These are phyloP conservation scores for Hydractinia echinata DNA, from an alignment of 30 jellyfish, hydroid and myxozoan species.

Conservation along the genomic window DNA sequence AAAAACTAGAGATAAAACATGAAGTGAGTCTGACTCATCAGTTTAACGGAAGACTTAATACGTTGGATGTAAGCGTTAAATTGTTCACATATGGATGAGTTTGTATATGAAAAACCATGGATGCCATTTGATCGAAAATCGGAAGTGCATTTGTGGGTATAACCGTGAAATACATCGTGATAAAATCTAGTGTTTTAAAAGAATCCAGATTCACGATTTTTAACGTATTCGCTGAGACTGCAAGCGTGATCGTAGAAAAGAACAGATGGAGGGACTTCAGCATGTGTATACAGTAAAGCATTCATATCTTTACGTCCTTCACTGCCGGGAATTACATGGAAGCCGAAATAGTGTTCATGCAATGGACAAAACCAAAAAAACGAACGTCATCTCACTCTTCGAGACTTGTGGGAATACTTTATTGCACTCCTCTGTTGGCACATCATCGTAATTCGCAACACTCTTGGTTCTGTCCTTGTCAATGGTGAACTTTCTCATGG, in stretches of 20 bases:
- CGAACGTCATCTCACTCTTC: background rate
- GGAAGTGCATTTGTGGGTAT: slow-evolving; percentile 8
- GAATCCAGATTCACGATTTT: slow-evolving; percentile 12
- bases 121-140: background rate
- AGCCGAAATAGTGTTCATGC: background rate
- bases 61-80: background rate
- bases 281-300: slow-evolving; percentile 9
- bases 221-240: background rate
- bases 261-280: background rate
- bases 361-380: background rate
- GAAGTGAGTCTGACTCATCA: slow-evolving; percentile 11
- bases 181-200: background rate
- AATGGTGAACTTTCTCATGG: slow-evolving; percentile 3
- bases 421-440: background rate
- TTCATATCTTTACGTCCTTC: slow-evolving; percentile 5
- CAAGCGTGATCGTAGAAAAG: background rate
- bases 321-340: background rate
- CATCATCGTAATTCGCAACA: background rate
- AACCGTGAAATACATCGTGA: slow-evolving; percentile 13
- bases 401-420: background rate
- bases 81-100: slow-evolving; percentile 14
- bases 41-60: background rate
- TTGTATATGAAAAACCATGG: background rate
- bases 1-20: background rate
- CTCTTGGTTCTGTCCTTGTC: background rate